Evolutionary conservation across 2,113 vertebrate species (phyloP).

Genomic region (Cryptomyrus ogoouensis): DNA sequence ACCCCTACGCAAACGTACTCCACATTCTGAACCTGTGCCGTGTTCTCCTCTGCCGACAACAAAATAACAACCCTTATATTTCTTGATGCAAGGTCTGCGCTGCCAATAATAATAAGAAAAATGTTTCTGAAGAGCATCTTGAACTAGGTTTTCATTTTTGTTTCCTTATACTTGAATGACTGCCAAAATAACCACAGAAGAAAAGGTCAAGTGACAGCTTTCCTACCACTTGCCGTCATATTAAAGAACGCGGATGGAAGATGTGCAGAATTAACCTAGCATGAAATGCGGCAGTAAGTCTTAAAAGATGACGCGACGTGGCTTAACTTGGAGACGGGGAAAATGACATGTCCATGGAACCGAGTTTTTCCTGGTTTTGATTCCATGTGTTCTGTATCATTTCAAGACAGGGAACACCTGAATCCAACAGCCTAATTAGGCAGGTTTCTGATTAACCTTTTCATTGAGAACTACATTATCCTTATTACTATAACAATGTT

Average conservation of each 20-base stretch:
- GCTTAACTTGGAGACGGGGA: background rate
- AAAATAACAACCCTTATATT: constrained; percentile 30
- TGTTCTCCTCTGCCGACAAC: constrained; percentile 6
- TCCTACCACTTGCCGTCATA: background rate
- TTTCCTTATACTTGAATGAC: constrained; percentile 28
- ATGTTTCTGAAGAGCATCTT: constrained; percentile 26
- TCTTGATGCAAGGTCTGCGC: constrained; percentile 4
- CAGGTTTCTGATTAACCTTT: background rate
- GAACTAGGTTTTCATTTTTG: constrained; percentile 1
- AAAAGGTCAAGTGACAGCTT: constrained; percentile 45
- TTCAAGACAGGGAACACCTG: background rate
- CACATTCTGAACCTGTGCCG: background rate
- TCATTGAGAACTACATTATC: background rate
- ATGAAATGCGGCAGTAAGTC: constrained; percentile 39
- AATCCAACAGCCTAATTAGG: background rate
- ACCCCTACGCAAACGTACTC: background rate
- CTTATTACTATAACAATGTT: background rate
- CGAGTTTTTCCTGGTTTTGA: background rate
- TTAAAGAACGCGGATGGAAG: constrained; percentile 26
- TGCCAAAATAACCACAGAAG: constrained; percentile 32
- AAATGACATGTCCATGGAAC: background rate
- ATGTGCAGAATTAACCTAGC: constrained; percentile 27
- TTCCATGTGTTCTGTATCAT: background rate
- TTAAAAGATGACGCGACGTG: constrained; percentile 15
- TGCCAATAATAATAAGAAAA: constrained; percentile 30